Base-by-base conservation (phyloP, 2,888 invertebrate species). In the Nomada lathburiana region DNA sequence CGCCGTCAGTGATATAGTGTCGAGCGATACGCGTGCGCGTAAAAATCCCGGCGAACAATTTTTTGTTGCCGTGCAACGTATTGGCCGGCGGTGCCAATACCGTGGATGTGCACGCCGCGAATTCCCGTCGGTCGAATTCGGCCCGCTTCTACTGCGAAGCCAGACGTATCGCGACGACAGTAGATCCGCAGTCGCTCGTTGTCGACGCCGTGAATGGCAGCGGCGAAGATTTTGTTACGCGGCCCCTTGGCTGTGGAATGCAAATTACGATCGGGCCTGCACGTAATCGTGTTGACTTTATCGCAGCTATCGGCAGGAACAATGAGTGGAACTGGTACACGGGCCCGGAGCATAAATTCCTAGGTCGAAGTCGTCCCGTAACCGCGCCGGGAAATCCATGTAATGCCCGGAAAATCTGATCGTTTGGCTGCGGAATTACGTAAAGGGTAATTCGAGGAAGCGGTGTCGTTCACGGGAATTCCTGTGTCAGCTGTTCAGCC, bases 331-430 rank as follows among this genome's bases (percentile, higher is more conserved):
- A 60, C 44, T n/a, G 59, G 52, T 42, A 47, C 42, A n/a, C 64
- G 47, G 18, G 26, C 42, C n/a, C 18, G 20, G 60, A 5, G 29
- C 67, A 72, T 80, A 80, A 80, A 80, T 80, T 67, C 47, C 36
- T 13, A 26, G 20, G 42, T 67, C 62, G 69, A 73, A 53, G 81
- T 57, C 52, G 53, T 52, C 69, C 68, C 73, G 81, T 73, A 64
- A 80, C 69, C 69, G 64, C n/a, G 11, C 47, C 59, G 69, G 73
- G 59, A 69, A 73, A 80, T 73, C 81, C 81, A 53, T 80, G 81
- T 81, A 81, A 81, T 81, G 69, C 81, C 81, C 81, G 44, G 80
- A 68, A 80, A 80, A 80, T 80, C 71, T 80, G 80, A 72, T 80
- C 80, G 80, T 80, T 80, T 23, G 57, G 80, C 67, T 52, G 7